A percentile compares a stretch with the other conserved stretches of the same genome.
Evolutionary conservation across 2,113 vertebrate genomes (phyloP).

Genomic region (Triplophysa rosa): DNA sequence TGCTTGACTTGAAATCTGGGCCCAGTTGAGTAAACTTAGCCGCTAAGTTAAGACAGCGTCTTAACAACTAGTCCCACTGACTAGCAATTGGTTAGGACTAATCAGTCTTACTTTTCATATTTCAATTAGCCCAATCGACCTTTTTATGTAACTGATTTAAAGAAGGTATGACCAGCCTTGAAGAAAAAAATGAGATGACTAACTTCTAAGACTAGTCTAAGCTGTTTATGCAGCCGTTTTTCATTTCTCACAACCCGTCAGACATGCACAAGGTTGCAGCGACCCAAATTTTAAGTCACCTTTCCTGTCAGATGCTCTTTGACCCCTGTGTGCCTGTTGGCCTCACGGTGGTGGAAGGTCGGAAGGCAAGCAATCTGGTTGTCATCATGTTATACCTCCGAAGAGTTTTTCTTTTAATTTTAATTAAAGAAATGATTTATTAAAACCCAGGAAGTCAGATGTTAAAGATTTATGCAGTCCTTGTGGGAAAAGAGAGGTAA

Average conservation of each 20-base stretch:
- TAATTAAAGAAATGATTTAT: constrained; percentile 22
- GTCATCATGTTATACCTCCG: constrained; percentile 11
- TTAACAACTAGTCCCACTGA: too few relatives aligned
- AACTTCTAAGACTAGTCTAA: too few relatives aligned
- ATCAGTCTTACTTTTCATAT: too few relatives aligned
- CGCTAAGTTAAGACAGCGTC: too few relatives aligned
- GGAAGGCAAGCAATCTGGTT: not conserved
- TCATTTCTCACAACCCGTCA: constrained; percentile 27
- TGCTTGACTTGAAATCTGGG: constrained; percentile 3
- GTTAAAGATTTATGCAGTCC: not conserved
- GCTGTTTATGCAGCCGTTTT: not conserved
- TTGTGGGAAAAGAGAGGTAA: too few relatives aligned
- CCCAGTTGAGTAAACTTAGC: too few relatives aligned
- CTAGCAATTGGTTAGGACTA: too few relatives aligned
- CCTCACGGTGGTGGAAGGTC: not conserved
- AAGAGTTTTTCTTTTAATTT: not conserved
- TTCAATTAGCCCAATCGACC: too few relatives aligned
- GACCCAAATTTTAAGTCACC: constrained; percentile 13
- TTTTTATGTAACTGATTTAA: too few relatives aligned
- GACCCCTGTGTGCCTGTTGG: not conserved
- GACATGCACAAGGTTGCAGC: constrained; percentile 18
- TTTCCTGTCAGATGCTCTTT: constrained; percentile 5
- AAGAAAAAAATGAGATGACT: too few relatives aligned
- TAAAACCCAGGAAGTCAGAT: constrained; percentile 21
- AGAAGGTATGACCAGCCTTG: too few relatives aligned